Base-by-base conservation (phyloP, 35 echinoderm and acorn worm species). In the Anneissia japonica region DNA sequence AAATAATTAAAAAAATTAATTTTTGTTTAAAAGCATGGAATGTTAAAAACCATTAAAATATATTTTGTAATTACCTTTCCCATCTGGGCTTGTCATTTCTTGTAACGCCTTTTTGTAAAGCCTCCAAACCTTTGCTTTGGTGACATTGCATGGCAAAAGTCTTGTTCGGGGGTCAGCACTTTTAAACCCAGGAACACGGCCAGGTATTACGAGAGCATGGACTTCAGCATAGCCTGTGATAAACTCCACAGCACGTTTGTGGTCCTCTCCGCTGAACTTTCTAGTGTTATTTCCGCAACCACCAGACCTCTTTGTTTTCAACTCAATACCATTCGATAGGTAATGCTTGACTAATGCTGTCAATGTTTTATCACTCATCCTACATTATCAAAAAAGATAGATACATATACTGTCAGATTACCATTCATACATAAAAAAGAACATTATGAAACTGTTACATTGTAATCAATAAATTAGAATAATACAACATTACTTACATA, bases 201-300 rank as follows among this genome's bases (percentile, higher is more conserved):
- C 89, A 41, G 89, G 84, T 17, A 91, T 86, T 10, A 91, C 89
- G 32, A 91, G 76, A 10, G 76, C 89, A 46, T 91, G 85, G 1
- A 28, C 38, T 46, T 91, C 82, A 0, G 74, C 89, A 41, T 91
- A 86, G 32, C 81, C 86, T 3, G 39, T 43, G n/a, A 87, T 91
- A 38, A 79, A 91, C 0, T 38, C 77, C 3, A 91, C 89, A 26
- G 80, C 32, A 26, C 46, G 77, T 38, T 45, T 39, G 46, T 86
- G 35, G 51, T 91, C 83, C 32, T 81, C 45, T 33, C 45, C 78
- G 51, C 84, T 56, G 19, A 86, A 76, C 7, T 83, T 76, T 0
- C 74, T 81, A n/a, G 3, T 87, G 77, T 91, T 91, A 76, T 81
- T 45, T 3, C 35, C 0, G 31, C 36, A 21, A 28, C 89, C 89